phyloP scores from a whole-genome alignment of 2,113 vertebrate genomes.

The Pseudolaguvia tuberculata region DNA sequence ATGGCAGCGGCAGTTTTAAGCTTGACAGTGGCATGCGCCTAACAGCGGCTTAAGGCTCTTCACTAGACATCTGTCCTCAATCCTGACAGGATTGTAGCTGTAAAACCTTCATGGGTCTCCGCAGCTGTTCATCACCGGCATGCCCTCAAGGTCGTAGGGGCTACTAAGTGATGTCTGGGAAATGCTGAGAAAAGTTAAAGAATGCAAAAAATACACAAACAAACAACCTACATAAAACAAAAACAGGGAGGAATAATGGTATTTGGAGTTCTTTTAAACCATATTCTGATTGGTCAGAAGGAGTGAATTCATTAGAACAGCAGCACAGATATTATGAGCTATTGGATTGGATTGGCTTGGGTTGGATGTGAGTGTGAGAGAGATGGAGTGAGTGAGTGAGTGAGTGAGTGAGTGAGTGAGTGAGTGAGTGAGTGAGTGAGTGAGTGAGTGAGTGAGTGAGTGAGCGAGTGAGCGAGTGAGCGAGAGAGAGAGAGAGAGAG shows the following conservation, averaged over 20 bases:
- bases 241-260: background rate
- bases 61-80: slow-evolving; percentile 35
- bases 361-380: no score
- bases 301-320: no score
- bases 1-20: background rate
- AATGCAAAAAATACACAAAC: background rate
- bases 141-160: slow-evolving; percentile 44
- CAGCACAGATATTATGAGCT: no score
- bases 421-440: background rate
- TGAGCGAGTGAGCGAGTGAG: background rate
- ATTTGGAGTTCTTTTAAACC: no score
- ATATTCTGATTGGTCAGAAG: no score
- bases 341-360: no score
- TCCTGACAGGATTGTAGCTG: slow-evolving; percentile 39
- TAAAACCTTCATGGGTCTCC: slow-evolving; percentile 38
- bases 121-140: slow-evolving; percentile 38
- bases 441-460: background rate
- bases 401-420: no score
- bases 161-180: background rate
- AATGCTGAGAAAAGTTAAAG: background rate
- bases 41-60: slow-evolving; percentile 21
- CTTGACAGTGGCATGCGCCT: background rate
- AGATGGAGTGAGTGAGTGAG: no score
- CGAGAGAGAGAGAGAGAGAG: background rate
- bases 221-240: background rate